Percentiles rank a stretch among this genome's conserved stretches.
Conservation (phyloP, 2,113 vertebrate genomes). For the Benitochromis conjunctus region DNA sequence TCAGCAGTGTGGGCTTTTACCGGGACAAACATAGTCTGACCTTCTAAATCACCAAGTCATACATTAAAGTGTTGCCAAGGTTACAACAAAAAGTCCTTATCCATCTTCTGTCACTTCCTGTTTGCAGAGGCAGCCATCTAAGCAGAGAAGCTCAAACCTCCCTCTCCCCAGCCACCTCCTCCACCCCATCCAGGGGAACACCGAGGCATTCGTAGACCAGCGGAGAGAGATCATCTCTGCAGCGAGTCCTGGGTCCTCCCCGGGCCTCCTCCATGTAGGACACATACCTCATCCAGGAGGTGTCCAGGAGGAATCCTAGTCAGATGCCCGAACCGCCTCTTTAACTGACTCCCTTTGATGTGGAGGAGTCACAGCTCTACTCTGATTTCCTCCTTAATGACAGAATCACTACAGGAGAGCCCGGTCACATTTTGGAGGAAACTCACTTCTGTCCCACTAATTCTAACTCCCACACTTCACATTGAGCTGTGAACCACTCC, state of each 20-base stretch:
- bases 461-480: not conserved
- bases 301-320: not conserved
- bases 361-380: not conserved
- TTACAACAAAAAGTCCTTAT: not conserved
- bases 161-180: not conserved
- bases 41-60: not conserved
- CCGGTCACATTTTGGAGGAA: not conserved
- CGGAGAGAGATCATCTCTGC: rapidly evolving
- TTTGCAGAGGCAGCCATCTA: not conserved
- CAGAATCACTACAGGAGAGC: not conserved
- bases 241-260: rapidly evolving
- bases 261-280: not conserved
- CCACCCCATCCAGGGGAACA: rapidly evolving
- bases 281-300: not conserved
- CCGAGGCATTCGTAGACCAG: rapidly evolving
- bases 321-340: not conserved
- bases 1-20: not conserved
- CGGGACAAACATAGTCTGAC: not conserved
- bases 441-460: not conserved
- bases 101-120: not conserved
- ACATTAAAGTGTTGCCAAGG: not conserved
- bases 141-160: not conserved
- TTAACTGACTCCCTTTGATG: not conserved
- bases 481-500: not conserved
- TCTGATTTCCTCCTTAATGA: not conserved